These are phyloP conservation scores for Cataglyphis albicans DNA, from an alignment of 2,888 invertebrate genomes.

Conservation along the genomic window DNA sequence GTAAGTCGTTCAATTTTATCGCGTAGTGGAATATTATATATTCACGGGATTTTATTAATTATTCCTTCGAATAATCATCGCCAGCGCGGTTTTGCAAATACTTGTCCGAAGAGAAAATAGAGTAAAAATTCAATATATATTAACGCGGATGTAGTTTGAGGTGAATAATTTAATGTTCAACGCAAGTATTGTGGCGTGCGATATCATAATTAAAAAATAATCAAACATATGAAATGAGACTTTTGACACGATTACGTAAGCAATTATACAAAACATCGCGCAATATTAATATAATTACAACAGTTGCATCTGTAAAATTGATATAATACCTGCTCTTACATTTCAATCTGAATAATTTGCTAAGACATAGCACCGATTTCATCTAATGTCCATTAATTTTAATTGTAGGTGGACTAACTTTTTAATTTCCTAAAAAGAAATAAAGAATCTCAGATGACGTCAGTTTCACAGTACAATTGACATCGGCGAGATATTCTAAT, in stretches of 20 bases:
- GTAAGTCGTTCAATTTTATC: slow-evolving; percentile 23
- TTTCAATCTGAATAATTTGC: slow-evolving; percentile 13
- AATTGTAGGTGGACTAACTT: neutral
- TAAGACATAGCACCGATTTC: neutral
- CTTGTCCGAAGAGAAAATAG: slow-evolving; percentile 17
- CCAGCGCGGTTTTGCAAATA: slow-evolving; percentile 4
- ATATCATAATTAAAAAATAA: slow-evolving; percentile 32
- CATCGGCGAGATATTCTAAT: neutral
- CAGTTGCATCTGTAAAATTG: neutral
- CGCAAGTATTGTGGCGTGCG: neutral
- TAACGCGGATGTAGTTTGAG: slow-evolving; percentile 8
- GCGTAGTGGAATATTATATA: neutral
- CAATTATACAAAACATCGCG: neutral
- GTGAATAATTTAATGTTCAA: slow-evolving; percentile 30
- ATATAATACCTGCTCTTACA: slow-evolving; percentile 21
- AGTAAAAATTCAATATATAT: slow-evolving; percentile 27
- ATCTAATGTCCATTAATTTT: slow-evolving; percentile 11
- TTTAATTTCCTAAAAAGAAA: neutral
- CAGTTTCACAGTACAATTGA: neutral
- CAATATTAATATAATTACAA: slow-evolving; percentile 8
- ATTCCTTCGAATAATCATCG: slow-evolving; percentile 15
- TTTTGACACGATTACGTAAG: slow-evolving; percentile 5
- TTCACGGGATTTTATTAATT: slow-evolving; percentile 40
- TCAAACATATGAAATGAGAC: slow-evolving; percentile 28
- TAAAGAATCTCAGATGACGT: slow-evolving; percentile 5